These are phyloP conservation scores for Agrochola lota DNA, from an alignment of 2,888 invertebrate species.

Conservation along the genomic window DNA sequence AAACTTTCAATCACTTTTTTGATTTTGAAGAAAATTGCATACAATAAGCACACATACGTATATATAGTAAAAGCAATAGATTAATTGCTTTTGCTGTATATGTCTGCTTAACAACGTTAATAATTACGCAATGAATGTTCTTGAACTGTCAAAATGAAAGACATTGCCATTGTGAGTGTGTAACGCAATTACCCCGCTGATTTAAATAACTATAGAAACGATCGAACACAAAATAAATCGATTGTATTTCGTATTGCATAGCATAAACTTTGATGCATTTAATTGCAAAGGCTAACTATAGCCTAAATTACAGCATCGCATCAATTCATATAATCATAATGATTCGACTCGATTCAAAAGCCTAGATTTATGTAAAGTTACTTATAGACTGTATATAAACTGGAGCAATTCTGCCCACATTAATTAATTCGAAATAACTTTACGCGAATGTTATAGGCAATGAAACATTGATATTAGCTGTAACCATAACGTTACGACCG, in stretches of 20 bases:
- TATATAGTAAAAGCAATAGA: too few species aligned
- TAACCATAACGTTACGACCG: conserved; percentile 56
- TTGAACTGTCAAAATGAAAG: not conserved
- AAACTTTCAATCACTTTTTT: too few species aligned
- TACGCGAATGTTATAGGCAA: conserved; percentile 59
- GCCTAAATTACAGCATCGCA: conserved; percentile 19
- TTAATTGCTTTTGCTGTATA: not conserved
- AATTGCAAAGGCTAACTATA: conserved; percentile 7
- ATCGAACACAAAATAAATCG: not conserved
- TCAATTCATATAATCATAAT: conserved; percentile 24
- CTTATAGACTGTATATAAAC: conserved; percentile 10
- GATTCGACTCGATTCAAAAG: conserved; percentile 3
- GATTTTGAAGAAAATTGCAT: not conserved
- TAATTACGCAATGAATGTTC: not conserved
- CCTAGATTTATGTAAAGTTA: conserved; percentile 26
- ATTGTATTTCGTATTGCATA: conserved; percentile 1
- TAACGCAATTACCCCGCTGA: not conserved
- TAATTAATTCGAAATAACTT: conserved; percentile 62
- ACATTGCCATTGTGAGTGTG: not conserved
- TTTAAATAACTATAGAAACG: not conserved
- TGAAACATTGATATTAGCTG: conserved; percentile 58
- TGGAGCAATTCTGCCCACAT: conserved; percentile 33
- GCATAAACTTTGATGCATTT: not conserved
- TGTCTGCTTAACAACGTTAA: not conserved
- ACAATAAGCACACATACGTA: too few species aligned